These are phyloP conservation scores for Drosophila rubida DNA, from an alignment of 2,888 invertebrate genomes.

Conservation along the genomic window DNA sequence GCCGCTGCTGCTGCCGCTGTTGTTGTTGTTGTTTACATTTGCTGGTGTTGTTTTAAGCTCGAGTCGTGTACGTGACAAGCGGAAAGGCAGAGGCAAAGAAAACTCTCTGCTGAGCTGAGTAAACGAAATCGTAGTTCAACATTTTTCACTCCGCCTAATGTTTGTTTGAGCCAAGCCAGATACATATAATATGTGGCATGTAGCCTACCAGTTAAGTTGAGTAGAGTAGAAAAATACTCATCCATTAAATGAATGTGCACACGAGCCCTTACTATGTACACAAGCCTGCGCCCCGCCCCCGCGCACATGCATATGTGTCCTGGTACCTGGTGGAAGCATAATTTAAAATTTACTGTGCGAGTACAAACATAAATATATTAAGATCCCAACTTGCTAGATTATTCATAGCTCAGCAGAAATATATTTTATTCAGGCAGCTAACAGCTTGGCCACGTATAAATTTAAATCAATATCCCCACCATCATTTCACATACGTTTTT, in stretches of 20 bases:
- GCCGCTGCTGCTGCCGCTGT: slow-evolving; percentile 42
- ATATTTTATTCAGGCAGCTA: slow-evolving; percentile 6
- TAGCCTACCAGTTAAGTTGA: neutral
- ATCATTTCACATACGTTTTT: neutral
- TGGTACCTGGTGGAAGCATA: slow-evolving; percentile 10
- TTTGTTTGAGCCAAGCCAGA: slow-evolving; percentile 20
- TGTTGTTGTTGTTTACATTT: slow-evolving; percentile 55
- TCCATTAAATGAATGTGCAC: slow-evolving; percentile 51
- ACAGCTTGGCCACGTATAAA: neutral
- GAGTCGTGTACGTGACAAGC: slow-evolving; percentile 60
- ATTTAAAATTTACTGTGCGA: slow-evolving; percentile 14
- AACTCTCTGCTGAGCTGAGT: slow-evolving; percentile 54
- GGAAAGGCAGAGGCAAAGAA: slow-evolving; percentile 49
- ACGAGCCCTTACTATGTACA: slow-evolving; percentile 17
- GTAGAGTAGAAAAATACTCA: slow-evolving; percentile 39
- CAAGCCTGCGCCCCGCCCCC: neutral
- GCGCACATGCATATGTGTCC: neutral
- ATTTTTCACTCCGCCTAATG: slow-evolving; percentile 50
- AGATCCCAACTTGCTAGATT: slow-evolving; percentile 7
- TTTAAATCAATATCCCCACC: slow-evolving; percentile 1
- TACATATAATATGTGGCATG: slow-evolving; percentile 1
- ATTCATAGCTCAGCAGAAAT: slow-evolving; percentile 16
- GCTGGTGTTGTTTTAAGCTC: slow-evolving; percentile 25
- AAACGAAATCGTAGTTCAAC: slow-evolving; percentile 68
- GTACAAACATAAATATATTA: slow-evolving; percentile 8